These are phyloP conservation scores for Sisor rabdophorus DNA, from an alignment of 2,113 vertebrate species.

Conservation along the genomic window DNA sequence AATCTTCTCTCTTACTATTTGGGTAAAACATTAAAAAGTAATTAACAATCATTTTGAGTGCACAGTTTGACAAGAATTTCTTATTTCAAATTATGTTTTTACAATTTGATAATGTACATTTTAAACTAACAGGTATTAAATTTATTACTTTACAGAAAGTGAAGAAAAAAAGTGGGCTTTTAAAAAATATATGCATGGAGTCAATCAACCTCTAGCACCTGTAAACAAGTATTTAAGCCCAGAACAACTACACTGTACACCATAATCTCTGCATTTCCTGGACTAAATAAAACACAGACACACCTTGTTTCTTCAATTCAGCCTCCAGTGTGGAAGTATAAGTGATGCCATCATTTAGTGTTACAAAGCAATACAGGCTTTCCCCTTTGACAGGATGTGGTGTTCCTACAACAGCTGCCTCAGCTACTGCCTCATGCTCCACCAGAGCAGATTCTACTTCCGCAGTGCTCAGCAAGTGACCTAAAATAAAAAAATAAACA, in stretches of 20 bases:
- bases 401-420: constrained; percentile 86
- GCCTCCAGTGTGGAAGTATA: constrained; percentile 73
- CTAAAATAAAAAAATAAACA: constrained; percentile 58
- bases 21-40: not conserved
- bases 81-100: no score
- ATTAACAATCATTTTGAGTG: no score
- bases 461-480: constrained; percentile 88
- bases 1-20: constrained; percentile 90
- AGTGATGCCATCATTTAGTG: constrained; percentile 76
- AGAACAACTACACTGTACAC: no score
- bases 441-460: constrained; percentile 94
- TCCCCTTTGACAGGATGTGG: constrained; percentile 93
- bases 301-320: constrained; percentile 87
- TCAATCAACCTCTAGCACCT: no score
- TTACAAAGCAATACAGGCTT: constrained; percentile 95
- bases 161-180: no score
- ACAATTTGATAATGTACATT: no score
- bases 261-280: no score
- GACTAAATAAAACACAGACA: not conserved
- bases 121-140: no score
- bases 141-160: no score
- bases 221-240: no score
- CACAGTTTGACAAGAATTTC: no score
- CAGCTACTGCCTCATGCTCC: constrained; percentile 77
- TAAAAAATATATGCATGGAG: no score